A percentile compares a stretch with the other conserved stretches of the same genome.
phyloP scores from a whole-genome alignment of 2,113 vertebrate species.

The Dipodomys merriami region DNA sequence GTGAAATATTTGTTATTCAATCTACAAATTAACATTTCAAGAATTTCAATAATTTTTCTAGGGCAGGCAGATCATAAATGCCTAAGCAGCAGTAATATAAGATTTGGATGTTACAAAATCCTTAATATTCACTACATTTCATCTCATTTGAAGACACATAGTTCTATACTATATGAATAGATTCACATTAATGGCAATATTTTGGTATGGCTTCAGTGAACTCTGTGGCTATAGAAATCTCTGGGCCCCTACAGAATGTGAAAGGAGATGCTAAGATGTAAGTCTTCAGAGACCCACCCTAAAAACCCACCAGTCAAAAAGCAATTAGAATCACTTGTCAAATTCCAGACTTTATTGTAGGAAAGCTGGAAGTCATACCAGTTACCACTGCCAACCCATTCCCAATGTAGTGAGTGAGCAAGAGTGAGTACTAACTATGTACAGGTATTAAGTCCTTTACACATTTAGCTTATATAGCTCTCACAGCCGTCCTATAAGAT shows the following conservation, averaged over 20 bases:
- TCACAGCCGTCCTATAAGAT: background rate
- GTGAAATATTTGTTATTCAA: constrained; percentile 11
- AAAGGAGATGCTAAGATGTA: background rate
- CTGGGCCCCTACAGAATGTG: background rate
- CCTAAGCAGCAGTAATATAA: background rate
- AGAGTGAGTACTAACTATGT: background rate
- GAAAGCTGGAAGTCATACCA: background rate
- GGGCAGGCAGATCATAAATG: background rate
- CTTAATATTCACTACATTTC: background rate
- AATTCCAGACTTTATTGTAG: background rate
- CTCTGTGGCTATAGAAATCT: background rate
- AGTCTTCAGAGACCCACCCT: background rate
- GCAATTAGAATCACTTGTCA: background rate
- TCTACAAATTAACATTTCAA: background rate
- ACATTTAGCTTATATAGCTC: background rate
- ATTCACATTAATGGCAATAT: constrained; percentile 27
- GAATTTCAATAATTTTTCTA: background rate
- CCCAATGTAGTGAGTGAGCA: background rate
- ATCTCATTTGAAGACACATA: background rate
- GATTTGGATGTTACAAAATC: background rate
- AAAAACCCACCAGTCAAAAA: background rate
- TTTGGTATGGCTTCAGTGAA: background rate
- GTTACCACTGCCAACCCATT: background rate
- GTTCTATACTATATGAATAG: background rate
- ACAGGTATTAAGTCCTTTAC: background rate